phyloP scores from a whole-genome alignment of 2,113 vertebrate genomes.

The Oreotrochilus melanogaster region DNA sequence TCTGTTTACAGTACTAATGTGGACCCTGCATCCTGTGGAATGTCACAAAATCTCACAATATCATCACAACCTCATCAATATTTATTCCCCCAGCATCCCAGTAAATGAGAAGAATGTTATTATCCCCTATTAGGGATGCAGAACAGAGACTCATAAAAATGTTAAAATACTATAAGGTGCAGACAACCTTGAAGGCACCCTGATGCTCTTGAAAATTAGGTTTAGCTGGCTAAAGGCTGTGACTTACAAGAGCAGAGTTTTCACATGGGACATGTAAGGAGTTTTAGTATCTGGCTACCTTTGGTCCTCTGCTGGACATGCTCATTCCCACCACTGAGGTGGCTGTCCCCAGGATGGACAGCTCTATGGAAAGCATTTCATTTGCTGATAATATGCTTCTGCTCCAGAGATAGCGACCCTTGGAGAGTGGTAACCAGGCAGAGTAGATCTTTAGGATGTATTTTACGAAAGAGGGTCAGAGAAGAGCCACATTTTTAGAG shows the following conservation, averaged over 20 bases:
- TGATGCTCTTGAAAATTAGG: constrained; percentile 36
- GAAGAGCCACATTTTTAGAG: neutral
- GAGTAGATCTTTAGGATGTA: neutral
- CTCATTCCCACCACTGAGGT: neutral
- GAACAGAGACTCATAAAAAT: constrained; percentile 3
- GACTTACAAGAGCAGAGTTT: neutral
- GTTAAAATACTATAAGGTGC: constrained; percentile 3
- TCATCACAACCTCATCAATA: neutral
- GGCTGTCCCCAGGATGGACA: neutral
- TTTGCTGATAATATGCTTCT: neutral
- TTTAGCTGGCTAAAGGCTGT: neutral
- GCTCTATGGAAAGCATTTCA: neutral
- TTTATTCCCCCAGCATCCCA: neutral
- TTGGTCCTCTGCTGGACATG: neutral
- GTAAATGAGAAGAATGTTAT: neutral
- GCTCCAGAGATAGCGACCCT: neutral
- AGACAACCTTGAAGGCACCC: constrained; percentile 39
- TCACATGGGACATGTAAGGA: neutral
- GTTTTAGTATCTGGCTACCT: neutral
- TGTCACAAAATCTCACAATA: neutral
- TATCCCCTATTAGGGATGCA: neutral
- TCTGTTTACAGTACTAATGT: neutral
- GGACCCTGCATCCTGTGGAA: neutral
- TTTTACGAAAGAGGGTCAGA: neutral
- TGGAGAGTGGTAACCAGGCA: neutral